Evolutionary conservation across 2,113 vertebrate species (phyloP).

Genomic region (Anguilla rostrata): DNA sequence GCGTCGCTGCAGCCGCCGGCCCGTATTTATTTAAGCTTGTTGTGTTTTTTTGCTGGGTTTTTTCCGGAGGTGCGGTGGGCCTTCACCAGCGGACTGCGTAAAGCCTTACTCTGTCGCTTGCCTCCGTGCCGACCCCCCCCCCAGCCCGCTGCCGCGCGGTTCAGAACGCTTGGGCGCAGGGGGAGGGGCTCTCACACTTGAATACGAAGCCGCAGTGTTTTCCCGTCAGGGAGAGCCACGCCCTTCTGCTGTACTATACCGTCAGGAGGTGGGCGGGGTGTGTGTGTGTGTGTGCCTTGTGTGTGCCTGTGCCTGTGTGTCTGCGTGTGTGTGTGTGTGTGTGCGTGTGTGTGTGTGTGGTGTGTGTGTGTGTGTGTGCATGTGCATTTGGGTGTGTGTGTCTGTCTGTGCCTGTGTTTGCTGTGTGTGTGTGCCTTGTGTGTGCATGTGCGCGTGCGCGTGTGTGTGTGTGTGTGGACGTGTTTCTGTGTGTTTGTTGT

Average conservation of each 20-base stretch:
- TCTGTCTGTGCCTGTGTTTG: too few relatives aligned
- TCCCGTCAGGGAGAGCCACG: neutral
- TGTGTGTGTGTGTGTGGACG: too few relatives aligned
- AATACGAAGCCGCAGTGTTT: too few relatives aligned
- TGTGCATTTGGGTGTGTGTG: neutral
- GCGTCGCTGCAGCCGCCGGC: conserved; percentile 22
- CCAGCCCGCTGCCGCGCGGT: too few relatives aligned
- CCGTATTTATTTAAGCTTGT: conserved; percentile 63
- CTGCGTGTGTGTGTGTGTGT: neutral
- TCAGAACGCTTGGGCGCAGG: too few relatives aligned
- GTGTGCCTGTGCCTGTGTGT: neutral
- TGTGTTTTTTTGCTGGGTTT: neutral
- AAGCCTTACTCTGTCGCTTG: neutral
- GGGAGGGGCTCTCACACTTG: too few relatives aligned
- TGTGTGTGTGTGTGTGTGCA: neutral
- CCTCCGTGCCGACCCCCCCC: neutral
- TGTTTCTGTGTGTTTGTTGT: too few relatives aligned
- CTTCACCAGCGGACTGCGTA: neutral
- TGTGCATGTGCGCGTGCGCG: too few relatives aligned
- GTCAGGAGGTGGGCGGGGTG: neutral
- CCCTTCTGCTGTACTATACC: neutral
- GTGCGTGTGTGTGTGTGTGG: neutral
- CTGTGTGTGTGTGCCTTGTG: too few relatives aligned
- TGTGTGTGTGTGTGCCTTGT: neutral
- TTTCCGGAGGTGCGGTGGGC: neutral